phyloP scores from a whole-genome alignment of 2,797 vertebrate species.

The Chanos chanos region DNA sequence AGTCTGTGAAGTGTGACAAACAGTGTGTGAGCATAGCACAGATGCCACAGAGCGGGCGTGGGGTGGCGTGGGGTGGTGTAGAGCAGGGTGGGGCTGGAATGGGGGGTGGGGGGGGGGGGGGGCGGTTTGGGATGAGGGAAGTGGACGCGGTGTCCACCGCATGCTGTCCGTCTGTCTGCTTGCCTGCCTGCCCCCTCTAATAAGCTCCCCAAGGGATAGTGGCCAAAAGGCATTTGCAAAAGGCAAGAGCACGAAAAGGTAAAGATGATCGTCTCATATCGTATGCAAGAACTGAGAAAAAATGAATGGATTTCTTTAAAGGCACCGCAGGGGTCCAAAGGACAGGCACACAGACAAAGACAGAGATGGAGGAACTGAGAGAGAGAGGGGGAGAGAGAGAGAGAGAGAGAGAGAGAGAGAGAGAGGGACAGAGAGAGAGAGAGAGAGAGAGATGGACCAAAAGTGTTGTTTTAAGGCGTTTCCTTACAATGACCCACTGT shows the following conservation, averaged over 20 bases:
- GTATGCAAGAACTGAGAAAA: slow-evolving; percentile 47
- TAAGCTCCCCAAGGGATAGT: slow-evolving; percentile 48
- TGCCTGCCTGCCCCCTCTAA: slow-evolving; percentile 35
- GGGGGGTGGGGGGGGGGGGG: too few species aligned
- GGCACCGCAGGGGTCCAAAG: slow-evolving; percentile 40
- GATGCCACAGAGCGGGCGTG: slow-evolving; percentile 59
- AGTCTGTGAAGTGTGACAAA: slow-evolving; percentile 53
- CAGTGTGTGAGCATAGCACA: slow-evolving; percentile 57
- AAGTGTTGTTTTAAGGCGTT: too few species aligned
- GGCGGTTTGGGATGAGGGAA: too few species aligned
- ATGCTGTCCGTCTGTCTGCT: slow-evolving; percentile 39
- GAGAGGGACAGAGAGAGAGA: neutral
- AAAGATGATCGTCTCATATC: slow-evolving; percentile 56
- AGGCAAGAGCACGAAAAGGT: slow-evolving; percentile 26
- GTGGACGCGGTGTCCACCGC: slow-evolving; percentile 31
- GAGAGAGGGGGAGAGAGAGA: slow-evolving; percentile 25
- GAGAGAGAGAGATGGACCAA: neutral
- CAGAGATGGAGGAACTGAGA: slow-evolving; percentile 40
- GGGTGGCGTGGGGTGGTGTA: too few species aligned
- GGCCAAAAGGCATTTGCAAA: slow-evolving; percentile 40
- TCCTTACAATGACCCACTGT: too few species aligned
- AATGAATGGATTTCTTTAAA: slow-evolving; percentile 50
- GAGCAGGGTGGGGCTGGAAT: too few species aligned
- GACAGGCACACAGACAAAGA: slow-evolving; percentile 33
- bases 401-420: neutral